Evolutionary conservation across 92 coral and sea anemone species (phyloP).

Genomic region (Isaurus tuberculatus): DNA sequence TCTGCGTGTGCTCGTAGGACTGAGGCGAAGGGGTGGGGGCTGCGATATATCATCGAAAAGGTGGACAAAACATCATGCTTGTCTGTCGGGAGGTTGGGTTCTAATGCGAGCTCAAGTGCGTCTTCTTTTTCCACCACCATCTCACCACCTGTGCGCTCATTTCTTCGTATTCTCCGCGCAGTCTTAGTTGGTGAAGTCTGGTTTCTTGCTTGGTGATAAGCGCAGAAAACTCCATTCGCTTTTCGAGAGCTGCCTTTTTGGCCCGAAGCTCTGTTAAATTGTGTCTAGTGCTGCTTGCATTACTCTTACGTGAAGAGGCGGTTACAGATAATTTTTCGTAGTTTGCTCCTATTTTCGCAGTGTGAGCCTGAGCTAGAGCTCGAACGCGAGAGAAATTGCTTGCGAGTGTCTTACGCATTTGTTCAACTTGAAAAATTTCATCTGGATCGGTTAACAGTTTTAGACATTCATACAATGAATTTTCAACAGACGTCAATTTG

Average conservation of each 20-base stretch:
- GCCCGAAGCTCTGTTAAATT: constrained; percentile 36
- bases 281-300: constrained; percentile 10
- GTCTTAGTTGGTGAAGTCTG: constrained; percentile 34
- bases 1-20: constrained; percentile 33
- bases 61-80: constrained; percentile 26
- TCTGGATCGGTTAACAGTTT: constrained; percentile 9
- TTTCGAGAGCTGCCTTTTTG: constrained; percentile 27
- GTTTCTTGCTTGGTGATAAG: constrained; percentile 26
- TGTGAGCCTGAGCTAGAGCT: constrained; percentile 24
- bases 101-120: constrained; percentile 28
- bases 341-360: constrained; percentile 19
- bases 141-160: constrained; percentile 39
- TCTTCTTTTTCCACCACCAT: constrained; percentile 31
- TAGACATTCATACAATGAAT: constrained; percentile 12
- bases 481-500: constrained; percentile 19
- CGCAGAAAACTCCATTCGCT: constrained; percentile 27
- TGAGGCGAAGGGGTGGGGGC: constrained; percentile 31
- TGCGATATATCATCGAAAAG: constrained; percentile 13
- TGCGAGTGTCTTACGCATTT: constrained; percentile 24
- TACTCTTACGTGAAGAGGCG: constrained; percentile 34
- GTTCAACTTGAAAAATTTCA: constrained; percentile 6
- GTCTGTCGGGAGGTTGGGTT: constrained; percentile 4
- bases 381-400: constrained; percentile 14
- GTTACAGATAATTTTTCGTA: not conserved
- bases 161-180: constrained; percentile 34